Evolutionary conservation across 2,888 invertebrate species (phyloP).

Genomic region (Glyphotaelius pellucidus): DNA sequence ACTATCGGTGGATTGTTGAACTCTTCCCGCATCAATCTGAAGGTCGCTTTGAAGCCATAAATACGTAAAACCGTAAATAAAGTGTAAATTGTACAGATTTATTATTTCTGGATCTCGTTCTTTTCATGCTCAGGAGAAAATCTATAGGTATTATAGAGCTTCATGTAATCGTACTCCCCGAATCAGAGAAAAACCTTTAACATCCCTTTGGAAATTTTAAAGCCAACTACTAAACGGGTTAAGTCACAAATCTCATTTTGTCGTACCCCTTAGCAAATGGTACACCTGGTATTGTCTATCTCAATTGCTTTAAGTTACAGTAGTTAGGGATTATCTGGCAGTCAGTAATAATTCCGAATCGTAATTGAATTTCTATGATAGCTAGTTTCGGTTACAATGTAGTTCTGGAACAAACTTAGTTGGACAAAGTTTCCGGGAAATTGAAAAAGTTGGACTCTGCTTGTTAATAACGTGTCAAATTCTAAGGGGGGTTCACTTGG

Average conservation of each 20-base stretch:
- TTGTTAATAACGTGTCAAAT: constrained; percentile 2
- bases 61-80: too few species aligned
- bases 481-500: neutral
- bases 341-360: neutral
- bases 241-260: neutral
- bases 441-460: neutral
- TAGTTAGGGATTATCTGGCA: neutral
- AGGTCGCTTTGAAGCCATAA: too few species aligned
- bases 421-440: neutral
- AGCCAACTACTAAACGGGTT: neutral
- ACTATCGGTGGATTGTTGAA: too few species aligned
- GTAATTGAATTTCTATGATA: neutral
- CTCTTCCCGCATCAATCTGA: too few species aligned
- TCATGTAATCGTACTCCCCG: neutral
- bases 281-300: neutral
- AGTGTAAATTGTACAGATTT: too few species aligned
- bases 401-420: neutral
- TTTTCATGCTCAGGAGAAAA: too few species aligned
- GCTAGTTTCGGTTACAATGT: neutral
- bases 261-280: neutral
- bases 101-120: too few species aligned
- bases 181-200: too few species aligned
- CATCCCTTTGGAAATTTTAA: too few species aligned
- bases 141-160: neutral
- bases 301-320: neutral